A percentile compares a stretch with the other conserved stretches of the same genome.
These are phyloP conservation scores for Andrena hattorfiana DNA, from an alignment of 2,888 invertebrate genomes.

Conservation along the genomic window DNA sequence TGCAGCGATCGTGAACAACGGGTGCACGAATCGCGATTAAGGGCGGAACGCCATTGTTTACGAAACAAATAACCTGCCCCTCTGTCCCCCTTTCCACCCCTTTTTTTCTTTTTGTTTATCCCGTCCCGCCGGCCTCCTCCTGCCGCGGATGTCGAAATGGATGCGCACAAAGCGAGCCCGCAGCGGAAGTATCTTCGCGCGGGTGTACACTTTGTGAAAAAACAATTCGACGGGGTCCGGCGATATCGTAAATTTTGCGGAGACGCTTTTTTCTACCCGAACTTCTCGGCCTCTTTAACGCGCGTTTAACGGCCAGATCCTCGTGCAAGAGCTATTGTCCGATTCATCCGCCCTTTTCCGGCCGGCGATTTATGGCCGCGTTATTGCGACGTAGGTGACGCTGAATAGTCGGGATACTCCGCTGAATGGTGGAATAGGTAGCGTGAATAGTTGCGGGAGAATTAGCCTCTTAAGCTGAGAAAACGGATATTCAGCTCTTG, in stretches of 20 bases:
- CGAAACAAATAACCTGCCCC: conserved; percentile 41
- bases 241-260: conserved; percentile 51
- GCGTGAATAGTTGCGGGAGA: conserved; percentile 2
- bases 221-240: conserved; percentile 44
- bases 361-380: conserved; percentile 27
- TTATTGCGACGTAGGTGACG: conserved; percentile 19
- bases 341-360: conserved; percentile 36
- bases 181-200: conserved; percentile 46
- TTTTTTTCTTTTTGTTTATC: neutral
- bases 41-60: conserved; percentile 30
- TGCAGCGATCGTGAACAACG: conserved; percentile 36
- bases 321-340: conserved; percentile 43
- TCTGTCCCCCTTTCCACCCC: neutral
- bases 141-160: conserved; percentile 27
- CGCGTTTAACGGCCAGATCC: conserved; percentile 53
- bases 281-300: conserved; percentile 48
- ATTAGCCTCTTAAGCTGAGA: conserved; percentile 17
- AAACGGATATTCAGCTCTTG: neutral
- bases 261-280: conserved; percentile 44
- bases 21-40: conserved; percentile 49
- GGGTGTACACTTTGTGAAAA: conserved; percentile 23
- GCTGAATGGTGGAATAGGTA: conserved; percentile 14
- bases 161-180: conserved; percentile 14
- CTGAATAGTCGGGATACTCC: conserved; percentile 21
- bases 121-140: neutral